Conservation (phyloP, 2,113 vertebrate species). For the Merops nubicus region DNA sequence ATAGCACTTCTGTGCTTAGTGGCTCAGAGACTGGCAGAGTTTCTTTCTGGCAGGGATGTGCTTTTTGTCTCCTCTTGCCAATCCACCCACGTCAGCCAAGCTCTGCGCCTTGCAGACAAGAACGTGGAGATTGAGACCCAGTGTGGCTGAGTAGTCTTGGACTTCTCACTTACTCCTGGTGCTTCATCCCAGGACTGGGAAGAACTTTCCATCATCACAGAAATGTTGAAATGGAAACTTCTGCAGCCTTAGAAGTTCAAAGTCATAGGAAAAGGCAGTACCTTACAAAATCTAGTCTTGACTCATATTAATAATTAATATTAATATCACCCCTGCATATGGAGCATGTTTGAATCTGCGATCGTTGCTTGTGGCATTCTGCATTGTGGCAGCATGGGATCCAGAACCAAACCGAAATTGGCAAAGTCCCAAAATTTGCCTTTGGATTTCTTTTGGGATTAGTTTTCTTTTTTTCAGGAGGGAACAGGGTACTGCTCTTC, state of each 20-base stretch:
- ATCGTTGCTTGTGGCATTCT: neutral
- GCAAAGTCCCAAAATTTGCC: neutral
- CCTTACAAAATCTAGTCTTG: neutral
- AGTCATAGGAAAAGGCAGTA: neutral
- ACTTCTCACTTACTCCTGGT: neutral
- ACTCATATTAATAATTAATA: neutral
- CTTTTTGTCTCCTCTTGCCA: constrained; percentile 37
- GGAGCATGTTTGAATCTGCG: neutral
- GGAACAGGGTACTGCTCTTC: neutral
- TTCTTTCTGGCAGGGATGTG: constrained; percentile 49
- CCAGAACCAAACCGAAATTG: neutral
- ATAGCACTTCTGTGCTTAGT: constrained; percentile 27
- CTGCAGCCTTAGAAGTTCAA: neutral
- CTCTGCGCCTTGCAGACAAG: neutral
- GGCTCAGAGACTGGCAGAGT: constrained; percentile 26
- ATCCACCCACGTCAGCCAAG: neutral
- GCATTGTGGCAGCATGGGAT: neutral
- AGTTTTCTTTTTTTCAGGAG: neutral
- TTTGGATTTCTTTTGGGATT: neutral
- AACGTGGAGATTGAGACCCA: neutral
- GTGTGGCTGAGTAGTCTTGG: neutral
- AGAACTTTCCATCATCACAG: neutral
- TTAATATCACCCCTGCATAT: neutral
- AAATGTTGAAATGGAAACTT: neutral
- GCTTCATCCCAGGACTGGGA: neutral